These are phyloP conservation scores for Meriones psammophilus DNA, from an alignment of 2,797 vertebrate species.

Conservation along the genomic window DNA sequence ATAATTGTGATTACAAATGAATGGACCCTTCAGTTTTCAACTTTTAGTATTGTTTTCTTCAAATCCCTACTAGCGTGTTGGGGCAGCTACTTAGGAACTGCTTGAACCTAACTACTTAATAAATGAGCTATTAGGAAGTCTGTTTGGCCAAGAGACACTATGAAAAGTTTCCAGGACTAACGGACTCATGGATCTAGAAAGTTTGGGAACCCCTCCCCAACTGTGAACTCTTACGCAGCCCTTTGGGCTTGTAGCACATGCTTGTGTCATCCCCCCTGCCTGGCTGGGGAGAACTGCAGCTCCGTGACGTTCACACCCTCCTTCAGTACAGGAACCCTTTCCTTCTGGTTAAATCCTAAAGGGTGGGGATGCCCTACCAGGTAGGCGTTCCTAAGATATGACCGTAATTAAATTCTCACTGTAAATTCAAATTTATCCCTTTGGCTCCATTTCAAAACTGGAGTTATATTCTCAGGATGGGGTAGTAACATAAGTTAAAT, in stretches of 20 bases:
- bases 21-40: not conserved
- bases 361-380: not conserved
- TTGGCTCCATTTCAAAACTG: slow-evolving; percentile 42
- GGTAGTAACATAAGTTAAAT: not conserved
- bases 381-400: not conserved
- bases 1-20: slow-evolving; percentile 30
- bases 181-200: slow-evolving; percentile 35
- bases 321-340: not conserved
- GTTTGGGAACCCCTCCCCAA: slow-evolving; percentile 47
- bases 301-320: not conserved
- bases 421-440: slow-evolving; percentile 19
- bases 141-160: slow-evolving; percentile 25
- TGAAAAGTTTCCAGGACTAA: slow-evolving; percentile 29
- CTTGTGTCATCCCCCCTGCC: not conserved
- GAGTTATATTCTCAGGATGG: not conserved
- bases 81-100: slow-evolving; percentile 17
- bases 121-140: slow-evolving; percentile 34
- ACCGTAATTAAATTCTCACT: not conserved
- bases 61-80: slow-evolving; percentile 10
- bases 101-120: slow-evolving; percentile 33
- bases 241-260: slow-evolving; percentile 17
- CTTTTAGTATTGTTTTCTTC: slow-evolving; percentile 37
- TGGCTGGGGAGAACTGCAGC: not conserved
- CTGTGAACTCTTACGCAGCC: not conserved
- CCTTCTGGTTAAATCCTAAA: not conserved